Evolutionary conservation across 2,888 invertebrate genomes (phyloP), one percentile per base, ranked within the genome.

Genomic region (Papilio elwesi): DNA sequence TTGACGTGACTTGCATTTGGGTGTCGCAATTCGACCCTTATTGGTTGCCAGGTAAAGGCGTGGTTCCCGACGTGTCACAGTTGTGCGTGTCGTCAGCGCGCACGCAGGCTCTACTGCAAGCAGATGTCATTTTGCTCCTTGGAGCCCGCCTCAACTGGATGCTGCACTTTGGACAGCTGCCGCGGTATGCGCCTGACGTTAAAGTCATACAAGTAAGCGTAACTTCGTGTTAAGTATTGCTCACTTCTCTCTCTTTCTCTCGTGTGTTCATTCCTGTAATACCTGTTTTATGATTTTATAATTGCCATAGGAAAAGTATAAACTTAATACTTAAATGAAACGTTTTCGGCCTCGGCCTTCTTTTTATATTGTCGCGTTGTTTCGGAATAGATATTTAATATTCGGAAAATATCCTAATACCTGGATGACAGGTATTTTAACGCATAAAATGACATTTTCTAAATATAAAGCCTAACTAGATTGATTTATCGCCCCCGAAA

Each of bases 111-210:
- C 91, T 99, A 68, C 96, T 96, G 81, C 95, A 97, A 78, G 97
- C 98, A 0, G 99, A 99, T 89, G 97, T 98, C 0, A 94, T 99
- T 4, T 82, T 99, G 5, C 90, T 99, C 67, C 89, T 98, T 53
- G 99, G 99, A 0, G 99, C 99, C 0, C 94, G 99, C 53, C 94
- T 99, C 16, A 99, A 99, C 92, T 99, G 99, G 99, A 99, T 99
- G 92, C 94, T 99, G 75, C 99, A 99, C 91, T 99, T 99, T 93
- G 99, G 99, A 2, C 96, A 96, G 71, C 92, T 97, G 16, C 99
- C 99, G 0, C 93, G 99, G 55, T 99, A 96, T 88, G 95, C 96
- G 16, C 94, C 95, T 0, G 94, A 97, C 83, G 98, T 98, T 6
- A 98, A 98, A 93, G 92, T 99, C 76, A 97, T 99, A 80, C 99